Evolutionary conservation across 2,888 invertebrate species (phyloP), one percentile per base, ranked within the genome.

Genomic region (Leptopterna dolabrata): DNA sequence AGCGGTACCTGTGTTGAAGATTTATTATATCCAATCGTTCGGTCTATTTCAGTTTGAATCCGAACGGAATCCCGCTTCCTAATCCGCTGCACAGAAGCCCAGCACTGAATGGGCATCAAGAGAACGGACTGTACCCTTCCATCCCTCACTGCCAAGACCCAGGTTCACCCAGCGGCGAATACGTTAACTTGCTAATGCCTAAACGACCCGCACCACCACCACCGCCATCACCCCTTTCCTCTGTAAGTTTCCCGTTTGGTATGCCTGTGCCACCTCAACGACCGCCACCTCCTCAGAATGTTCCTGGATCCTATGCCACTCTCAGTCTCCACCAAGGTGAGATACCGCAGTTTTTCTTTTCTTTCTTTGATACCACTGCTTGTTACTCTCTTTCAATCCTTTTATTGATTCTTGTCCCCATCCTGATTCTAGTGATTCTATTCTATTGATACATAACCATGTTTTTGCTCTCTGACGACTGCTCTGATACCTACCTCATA

Each of bases 101-200:
- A 14, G 55, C 63, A 16, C 80, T 87, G n/a, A 89, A 89, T 30
- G 88, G 87, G 27, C 85, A 73, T 45, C 30, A 30, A 0, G 83
- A 83, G 19, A 63, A 63, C 19, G 76, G 85, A 11, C 30, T 87
- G 6, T 88, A 89, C 76, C 89, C 88, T 7, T 47, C 85, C 0
- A 45, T 88, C 19, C 87, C 84, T 16, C 27, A 63, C 19, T 24
- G 27, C 1, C 19, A 13, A 14, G 84, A 84, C 24, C 80, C 78
- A 14, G 36, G 45, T 2, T 87, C 87, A 0, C 87, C 89, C 2
- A 47, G 81, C 94, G 90, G 95, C 91, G 96, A 96, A 92, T 96
- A 96, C 91, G 96, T 96, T 92, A 93, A 95, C 88, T 92, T 95
- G 41, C 70, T 90, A 41, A 87, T 89, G 45, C 90, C 89, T 7